Conservation (phyloP, 2,888 invertebrate species). For the Ormyrus labotus region DNA sequence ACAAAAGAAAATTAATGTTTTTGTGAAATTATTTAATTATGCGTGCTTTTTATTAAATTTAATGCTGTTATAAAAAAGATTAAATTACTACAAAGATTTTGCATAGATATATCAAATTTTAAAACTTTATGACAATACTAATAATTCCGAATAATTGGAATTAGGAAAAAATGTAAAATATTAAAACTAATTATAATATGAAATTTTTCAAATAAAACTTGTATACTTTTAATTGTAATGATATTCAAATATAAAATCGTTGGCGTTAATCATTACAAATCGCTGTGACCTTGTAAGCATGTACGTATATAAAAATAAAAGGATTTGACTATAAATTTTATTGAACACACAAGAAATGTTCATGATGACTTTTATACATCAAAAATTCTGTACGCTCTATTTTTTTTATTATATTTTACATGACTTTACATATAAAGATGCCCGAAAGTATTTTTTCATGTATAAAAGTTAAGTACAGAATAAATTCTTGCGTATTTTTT, state of each 20-base stretch:
- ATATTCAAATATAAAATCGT: constrained; percentile 46
- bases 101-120: too few species aligned
- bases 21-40: too few species aligned
- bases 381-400: constrained; percentile 31
- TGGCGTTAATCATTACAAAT: constrained; percentile 29
- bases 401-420: constrained; percentile 47
- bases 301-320: constrained; percentile 14
- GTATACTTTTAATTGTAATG: constrained; percentile 16
- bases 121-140: too few species aligned
- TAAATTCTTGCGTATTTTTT: constrained; percentile 46
- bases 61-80: too few species aligned
- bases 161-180: too few species aligned
- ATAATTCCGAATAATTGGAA: too few species aligned
- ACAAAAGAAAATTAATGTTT: too few species aligned
- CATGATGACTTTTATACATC: constrained; percentile 49
- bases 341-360: constrained; percentile 45
- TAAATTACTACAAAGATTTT: too few species aligned
- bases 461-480: constrained; percentile 54
- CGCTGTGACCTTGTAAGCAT: constrained; percentile 33
- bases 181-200: not conserved
- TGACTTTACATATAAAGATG: constrained; percentile 34
- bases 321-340: not conserved
- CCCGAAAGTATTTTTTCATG: constrained; percentile 37
- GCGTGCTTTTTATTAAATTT: too few species aligned
- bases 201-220: constrained; percentile 26